These are phyloP conservation scores for Polyodon spathula DNA, from an alignment of 2,113 vertebrate genomes.

Conservation along the genomic window DNA sequence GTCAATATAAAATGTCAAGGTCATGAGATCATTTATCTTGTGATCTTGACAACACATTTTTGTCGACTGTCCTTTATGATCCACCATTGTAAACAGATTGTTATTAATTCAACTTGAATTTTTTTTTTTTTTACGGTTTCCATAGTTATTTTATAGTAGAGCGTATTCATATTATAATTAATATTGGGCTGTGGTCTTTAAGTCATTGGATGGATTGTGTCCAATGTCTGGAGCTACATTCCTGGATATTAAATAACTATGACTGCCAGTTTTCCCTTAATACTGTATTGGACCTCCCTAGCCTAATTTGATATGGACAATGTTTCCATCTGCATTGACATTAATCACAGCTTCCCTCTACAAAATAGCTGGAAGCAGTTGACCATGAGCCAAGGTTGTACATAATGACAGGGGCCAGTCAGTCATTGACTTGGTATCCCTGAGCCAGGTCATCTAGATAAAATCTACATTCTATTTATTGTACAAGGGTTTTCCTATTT, in stretches of 20 bases:
- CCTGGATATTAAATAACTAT: not conserved
- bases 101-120: no score
- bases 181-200: not conserved
- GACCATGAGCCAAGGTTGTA: constrained; percentile 1
- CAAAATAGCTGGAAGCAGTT: constrained; percentile 3
- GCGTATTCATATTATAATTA: not conserved
- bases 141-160: not conserved
- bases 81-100: no score
- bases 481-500: not conserved
- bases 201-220: not conserved
- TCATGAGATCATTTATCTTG: no score
- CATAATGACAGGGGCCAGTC: constrained; percentile 3
- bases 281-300: not conserved
- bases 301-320: constrained; percentile 6
- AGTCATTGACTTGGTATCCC: not conserved
- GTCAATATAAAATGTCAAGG: no score
- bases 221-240: not conserved
- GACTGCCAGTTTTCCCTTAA: constrained; percentile 1
- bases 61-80: no score
- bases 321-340: constrained; percentile 10
- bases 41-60: no score
- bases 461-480: not conserved
- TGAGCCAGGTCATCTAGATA: not conserved
- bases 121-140: no score
- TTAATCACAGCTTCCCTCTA: constrained; percentile 1